Evolutionary conservation across 2,888 invertebrate genomes (phyloP), one percentile per base, ranked within the genome.

Genomic region (Papilio elwesi): DNA sequence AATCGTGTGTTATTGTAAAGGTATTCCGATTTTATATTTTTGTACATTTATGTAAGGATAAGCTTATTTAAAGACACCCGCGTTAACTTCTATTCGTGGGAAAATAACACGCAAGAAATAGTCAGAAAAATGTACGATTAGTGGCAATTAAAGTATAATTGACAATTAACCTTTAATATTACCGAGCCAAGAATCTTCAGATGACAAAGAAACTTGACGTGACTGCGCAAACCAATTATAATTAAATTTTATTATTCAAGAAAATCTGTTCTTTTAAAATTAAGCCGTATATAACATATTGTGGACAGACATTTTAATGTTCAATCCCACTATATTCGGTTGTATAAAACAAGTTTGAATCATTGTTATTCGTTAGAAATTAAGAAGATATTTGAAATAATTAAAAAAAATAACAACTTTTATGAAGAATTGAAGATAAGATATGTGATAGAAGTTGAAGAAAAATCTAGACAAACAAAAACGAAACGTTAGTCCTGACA

Each of bases 301-400:
- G n/a, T n/a, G n/a, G n/a, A n/a, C n/a, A 16, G 48, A 64, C 64
- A 66, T 36, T 57, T 57, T 36, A 59, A 38, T 59, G 36, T 57
- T 38, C 12, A 36, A 36, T 13, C 1, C 57, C 7, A 36, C 36
- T 12, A 13, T 55, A 26, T 36, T 59, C 59, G 9, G 38, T 59
- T 38, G 38, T 59, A 38, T 38, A 57, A 59, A n/a, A 59, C 59
- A 59, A 38, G 59, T 59, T 59, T 9, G 59, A n/a, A 13, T 13
- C n/a, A 59, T 59, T 38, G n/a, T 38, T 4, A 59, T 59, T 36
- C 36, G 38, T 26, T 12, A 26, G 6, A 26, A 55, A 11, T 13
- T 6, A 51, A 43, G 43, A 51, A n/a, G n/a, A 7, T 51, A 51
- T n/a, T 51, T 6, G n/a, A 51, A n/a, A 7, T 6, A 51, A 13